Base-by-base conservation (phyloP, 2,797 vertebrate genomes). In the Neosilurus mollespiculum region DNA sequence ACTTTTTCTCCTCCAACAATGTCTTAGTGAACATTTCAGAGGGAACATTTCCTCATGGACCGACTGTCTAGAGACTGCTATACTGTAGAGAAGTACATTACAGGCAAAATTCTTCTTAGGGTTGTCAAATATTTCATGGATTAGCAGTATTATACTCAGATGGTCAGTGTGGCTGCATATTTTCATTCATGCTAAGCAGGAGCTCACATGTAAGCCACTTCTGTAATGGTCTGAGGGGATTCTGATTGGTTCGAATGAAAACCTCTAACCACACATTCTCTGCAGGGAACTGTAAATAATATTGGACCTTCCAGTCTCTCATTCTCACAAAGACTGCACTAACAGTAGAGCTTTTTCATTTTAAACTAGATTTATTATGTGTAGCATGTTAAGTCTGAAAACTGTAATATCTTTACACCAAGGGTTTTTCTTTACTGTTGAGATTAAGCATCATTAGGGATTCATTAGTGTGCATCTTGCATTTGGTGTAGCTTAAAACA, bases 1-100 rank as follows among this genome's bases (percentile, higher is more conserved):
- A 30, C 69, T 58, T 30, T 61, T 75, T 76, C 83, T 77, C 20
- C 73, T 7, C 70, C 82, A 54, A 11, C 30, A 61, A 78, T 59
- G 20, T 73, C 62, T 43, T n/a, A 12, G 30, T 59, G 34, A 61
- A 30, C 6, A 59, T 76, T 59, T 37, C 70, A 18, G 15, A 10
- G 51, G 15, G 9, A 54, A 30, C 15, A 11, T 10, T 73, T 1
- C 20, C 22, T 15, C n/a, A 51, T 64, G 15, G 37, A 26, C 34
- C 2, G 7, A 4, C 75, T 9, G 22, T 3, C 11, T 62, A 4
- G 43, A 43, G 43, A 24, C 20, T 54, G 64, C 0, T 81, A 2
- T 26, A 62, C 26, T 43, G 11, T 58, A 70, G 64, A 24, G 43
- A 53, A 54, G 2, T 34, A 81, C 2, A 0, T 59, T 22, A 10